Evolutionary conservation across 2,797 vertebrate species (phyloP), one percentile per base, ranked within the genome.

Genomic region (Muscicapa striata): DNA sequence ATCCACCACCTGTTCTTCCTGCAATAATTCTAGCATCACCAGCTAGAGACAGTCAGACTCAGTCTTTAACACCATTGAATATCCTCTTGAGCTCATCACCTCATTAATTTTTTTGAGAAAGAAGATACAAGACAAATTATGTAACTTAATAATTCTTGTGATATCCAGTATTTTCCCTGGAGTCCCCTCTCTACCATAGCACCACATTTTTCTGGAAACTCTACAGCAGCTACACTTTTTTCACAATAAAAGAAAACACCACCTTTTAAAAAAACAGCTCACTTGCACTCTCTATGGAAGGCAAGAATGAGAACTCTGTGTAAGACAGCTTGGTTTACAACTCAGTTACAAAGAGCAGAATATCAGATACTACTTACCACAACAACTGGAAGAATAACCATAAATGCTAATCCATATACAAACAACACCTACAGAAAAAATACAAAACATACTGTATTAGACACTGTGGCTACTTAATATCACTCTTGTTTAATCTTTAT

Each of bases 371-470:
- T 93, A 98, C 99, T 98, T 97, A 99, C 99, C 98, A 99, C 99
- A 77, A 99, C 99, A 70, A 99, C 99, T 58, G 99, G 99, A 95
- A 99, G 99, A 95, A 99, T 99, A 96, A 99, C 99, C 99, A 99
- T 99, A 81, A 99, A 99, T 36, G 99, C 99, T 83, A 99, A 98
- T 75, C 99, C 99, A 29, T 99, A 99, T 0, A 99, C 99, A 96
- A 99, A 97, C 95, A 99, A 98, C 95, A 99, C 99, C 99, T 99
- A 91, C 10, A 79, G 76, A 76, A 83, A 63, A 95, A 82, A 26
- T 18, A 78, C 1, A 34, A 87, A 58, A 64, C 3, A 48, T 1
- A 87, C 6, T 55, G 16, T 45, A 81, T 87, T 74, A 87, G 52
- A 66, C 49, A 84, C 20, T 80, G 66, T 32, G 57, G 29, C 70